Evolutionary conservation across 2,797 vertebrate genomes (phyloP), one percentile per base, ranked within the genome.

Genomic region (Chelon labrosus): DNA sequence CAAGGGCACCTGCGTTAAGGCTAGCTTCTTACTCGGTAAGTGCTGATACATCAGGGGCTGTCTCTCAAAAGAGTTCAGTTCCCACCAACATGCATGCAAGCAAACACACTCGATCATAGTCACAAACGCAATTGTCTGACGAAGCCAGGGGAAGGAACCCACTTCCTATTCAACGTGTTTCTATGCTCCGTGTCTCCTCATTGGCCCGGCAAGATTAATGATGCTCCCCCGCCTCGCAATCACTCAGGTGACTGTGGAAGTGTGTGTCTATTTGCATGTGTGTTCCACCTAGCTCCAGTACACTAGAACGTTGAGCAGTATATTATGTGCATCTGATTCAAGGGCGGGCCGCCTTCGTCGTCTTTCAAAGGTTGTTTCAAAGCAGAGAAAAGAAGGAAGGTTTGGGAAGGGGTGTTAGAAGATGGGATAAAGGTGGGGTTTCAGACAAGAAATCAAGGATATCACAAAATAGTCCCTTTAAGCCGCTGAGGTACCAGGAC

Each of bases 151-250:
- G 88, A 91, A 85, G 82, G 25, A 85, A 84, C 82, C 83, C 79
- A 80, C 84, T 88, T 91, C 87, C 77, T 79, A 75, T 85, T 88
- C 81, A 80, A 86, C 68, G 38, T 70, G 74, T 82, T 85, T 82
- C 86, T 75, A 55, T 84, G 82, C 79, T 68, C 62, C 81, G 77
- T 76, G 84, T 83, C 85, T 84, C 73, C 62, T 88, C 69, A 83
- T 87, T 79, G 89, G 82, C 61, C 55, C 46, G 38, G 47, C 1
- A 1, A 90, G 91, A 92, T 92, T 87, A 91, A 91, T 91, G 86
- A 84, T 74, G 49, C 22, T 42, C 59, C 60, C 17, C 55, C 42
- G 13, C 68, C 54, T 67, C 50, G 73, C 63, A 64, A 56, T 74
- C 73, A 65, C 60, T 59, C 62, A 70, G 71, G 80, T 76, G 80